A percentile compares a stretch with the other conserved stretches of the same genome.
phyloP scores from a whole-genome alignment of 2,888 invertebrate species.

The Thymelicus acteon region DNA sequence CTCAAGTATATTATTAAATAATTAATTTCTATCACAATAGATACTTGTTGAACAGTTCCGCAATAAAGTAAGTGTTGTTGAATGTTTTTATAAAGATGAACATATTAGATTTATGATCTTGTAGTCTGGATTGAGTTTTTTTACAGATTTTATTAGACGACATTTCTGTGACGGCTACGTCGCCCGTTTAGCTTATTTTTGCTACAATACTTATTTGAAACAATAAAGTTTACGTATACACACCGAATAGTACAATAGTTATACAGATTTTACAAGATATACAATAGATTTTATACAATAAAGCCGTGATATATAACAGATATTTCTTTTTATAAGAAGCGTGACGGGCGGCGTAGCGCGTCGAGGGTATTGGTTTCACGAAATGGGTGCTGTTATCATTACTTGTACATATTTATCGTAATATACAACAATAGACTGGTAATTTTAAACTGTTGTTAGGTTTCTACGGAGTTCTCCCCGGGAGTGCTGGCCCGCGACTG shows the following conservation, averaged over 20 bases:
- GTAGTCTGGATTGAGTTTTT: slow-evolving; percentile 84
- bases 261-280: slow-evolving; percentile 66
- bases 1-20: slow-evolving; percentile 54
- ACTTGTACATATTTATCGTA: slow-evolving; percentile 84
- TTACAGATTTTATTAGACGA: slow-evolving; percentile 80
- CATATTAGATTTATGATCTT: slow-evolving; percentile 83
- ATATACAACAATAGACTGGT: slow-evolving; percentile 83
- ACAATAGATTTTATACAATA: slow-evolving; percentile 75
- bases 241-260: slow-evolving; percentile 68
- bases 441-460: slow-evolving; percentile 82
- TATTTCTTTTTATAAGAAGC: slow-evolving; percentile 64
- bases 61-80: slow-evolving; percentile 83
- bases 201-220: slow-evolving; percentile 78
- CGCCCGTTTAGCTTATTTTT: slow-evolving; percentile 78
- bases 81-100: slow-evolving; percentile 82
- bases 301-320: slow-evolving; percentile 73
- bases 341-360: slow-evolving; percentile 63
- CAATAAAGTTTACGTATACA: slow-evolving; percentile 68
- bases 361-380: slow-evolving; percentile 67
- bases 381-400: slow-evolving; percentile 82
- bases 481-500: slow-evolving; percentile 49
- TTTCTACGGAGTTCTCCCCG: slow-evolving; percentile 79
- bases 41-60: slow-evolving; percentile 82
- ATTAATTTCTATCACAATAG: slow-evolving; percentile 77
- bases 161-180: slow-evolving; percentile 61